phyloP scores from a whole-genome alignment of 2,888 invertebrate species.

The Urechis unicinctus region DNA sequence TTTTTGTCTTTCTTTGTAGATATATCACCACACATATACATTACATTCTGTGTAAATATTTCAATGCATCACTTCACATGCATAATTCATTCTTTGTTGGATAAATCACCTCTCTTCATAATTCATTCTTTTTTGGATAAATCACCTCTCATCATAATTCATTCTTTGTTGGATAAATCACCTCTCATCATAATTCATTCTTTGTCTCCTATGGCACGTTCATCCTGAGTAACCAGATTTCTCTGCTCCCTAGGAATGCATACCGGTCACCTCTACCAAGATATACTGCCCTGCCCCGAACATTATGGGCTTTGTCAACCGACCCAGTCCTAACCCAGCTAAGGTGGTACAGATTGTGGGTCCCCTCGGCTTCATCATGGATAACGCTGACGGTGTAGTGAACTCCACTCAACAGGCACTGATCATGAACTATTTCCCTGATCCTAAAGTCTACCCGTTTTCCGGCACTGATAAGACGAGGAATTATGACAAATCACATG shows the following conservation, averaged over 20 bases:
- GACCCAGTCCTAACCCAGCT: background rate
- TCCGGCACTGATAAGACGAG: background rate
- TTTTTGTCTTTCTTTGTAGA: no score
- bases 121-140: no score
- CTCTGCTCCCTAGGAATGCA: slow-evolving; percentile 9
- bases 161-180: no score
- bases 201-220: background rate
- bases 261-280: background rate
- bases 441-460: background rate
- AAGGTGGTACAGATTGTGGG: no score
- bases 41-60: no score
- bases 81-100: no score
- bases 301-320: background rate
- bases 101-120: no score
- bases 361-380: background rate
- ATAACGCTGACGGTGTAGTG: background rate
- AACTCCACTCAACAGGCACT: background rate
- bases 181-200: no score
- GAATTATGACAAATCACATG: background rate
- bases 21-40: no score
- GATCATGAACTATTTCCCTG: background rate
- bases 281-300: slow-evolving; percentile 1
- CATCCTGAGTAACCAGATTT: background rate
- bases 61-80: no score
- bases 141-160: no score